phyloP scores from a whole-genome alignment of 2,888 invertebrate species.

The Tholera decimalis region DNA sequence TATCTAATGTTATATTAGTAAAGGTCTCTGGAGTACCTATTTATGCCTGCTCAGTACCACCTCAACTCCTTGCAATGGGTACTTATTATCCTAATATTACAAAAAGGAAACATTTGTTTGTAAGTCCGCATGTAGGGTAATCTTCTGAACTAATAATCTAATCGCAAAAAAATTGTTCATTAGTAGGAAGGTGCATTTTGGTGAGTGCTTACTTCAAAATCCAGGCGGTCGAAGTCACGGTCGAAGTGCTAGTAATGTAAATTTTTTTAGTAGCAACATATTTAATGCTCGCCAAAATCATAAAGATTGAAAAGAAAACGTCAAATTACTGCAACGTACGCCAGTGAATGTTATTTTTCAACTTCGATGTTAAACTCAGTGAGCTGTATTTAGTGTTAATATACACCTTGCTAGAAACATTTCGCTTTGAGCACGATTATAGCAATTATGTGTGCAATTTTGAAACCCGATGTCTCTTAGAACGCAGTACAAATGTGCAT shows the following conservation, averaged over 20 bases:
- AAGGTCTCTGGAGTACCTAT: background rate
- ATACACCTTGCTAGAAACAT: conserved; percentile 56
- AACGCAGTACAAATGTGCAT: conserved; percentile 76
- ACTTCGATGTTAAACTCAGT: conserved; percentile 51
- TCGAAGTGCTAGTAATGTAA: no score
- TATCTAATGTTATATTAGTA: background rate
- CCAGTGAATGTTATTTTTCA: conserved; percentile 61
- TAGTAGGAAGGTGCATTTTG: no score
- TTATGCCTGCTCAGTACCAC: background rate
- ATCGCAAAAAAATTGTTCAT: no score
- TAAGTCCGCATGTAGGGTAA: no score
- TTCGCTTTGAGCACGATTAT: conserved; percentile 65
- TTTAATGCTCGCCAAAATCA: background rate
- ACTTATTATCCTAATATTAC: no score
- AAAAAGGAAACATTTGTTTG: no score
- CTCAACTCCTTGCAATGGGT: background rate
- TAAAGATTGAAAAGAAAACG: conserved; percentile 23
- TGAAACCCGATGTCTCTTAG: conserved; percentile 60
- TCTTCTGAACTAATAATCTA: no score
- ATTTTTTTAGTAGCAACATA: background rate
- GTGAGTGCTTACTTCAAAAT: no score
- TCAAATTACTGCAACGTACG: conserved; percentile 22
- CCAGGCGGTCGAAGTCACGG: no score
- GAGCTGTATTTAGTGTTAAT: conserved; percentile 58
- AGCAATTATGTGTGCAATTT: conserved; percentile 66